phyloP scores from a whole-genome alignment of 2,797 vertebrate species.

The Hydrophis major region DNA sequence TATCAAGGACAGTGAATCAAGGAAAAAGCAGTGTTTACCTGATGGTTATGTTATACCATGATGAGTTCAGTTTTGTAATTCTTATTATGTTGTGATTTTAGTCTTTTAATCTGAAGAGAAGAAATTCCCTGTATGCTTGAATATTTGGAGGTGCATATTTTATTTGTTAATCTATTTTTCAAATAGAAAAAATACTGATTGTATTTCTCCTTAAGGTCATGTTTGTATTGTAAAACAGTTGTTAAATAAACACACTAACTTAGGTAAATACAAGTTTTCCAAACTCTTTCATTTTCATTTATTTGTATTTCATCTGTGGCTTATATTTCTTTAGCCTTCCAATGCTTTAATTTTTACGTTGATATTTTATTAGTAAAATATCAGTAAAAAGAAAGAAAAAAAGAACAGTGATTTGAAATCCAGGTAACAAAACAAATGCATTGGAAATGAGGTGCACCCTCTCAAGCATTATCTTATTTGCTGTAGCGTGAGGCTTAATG shows the following conservation, averaged over 20 bases:
- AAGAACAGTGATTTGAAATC: background rate
- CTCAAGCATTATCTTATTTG: slow-evolving; percentile 29
- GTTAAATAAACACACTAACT: background rate
- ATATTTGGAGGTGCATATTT: background rate
- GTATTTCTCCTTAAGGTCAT: background rate
- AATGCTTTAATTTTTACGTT: background rate
- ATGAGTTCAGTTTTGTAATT: background rate
- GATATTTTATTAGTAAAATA: background rate
- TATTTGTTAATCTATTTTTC: background rate
- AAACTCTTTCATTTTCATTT: background rate
- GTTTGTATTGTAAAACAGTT: background rate
- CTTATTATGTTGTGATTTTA: background rate
- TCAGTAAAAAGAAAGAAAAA: background rate
- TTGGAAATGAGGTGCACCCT: slow-evolving; percentile 43
- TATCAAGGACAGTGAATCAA: background rate
- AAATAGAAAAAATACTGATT: background rate
- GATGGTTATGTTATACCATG: background rate
- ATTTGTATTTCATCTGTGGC: background rate
- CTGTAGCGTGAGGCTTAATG: slow-evolving; percentile 58
- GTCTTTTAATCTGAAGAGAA: background rate
- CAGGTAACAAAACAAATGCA: slow-evolving; percentile 31
- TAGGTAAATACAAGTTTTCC: background rate
- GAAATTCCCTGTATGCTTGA: background rate
- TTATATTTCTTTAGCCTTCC: background rate
- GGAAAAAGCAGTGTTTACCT: background rate